Evolutionary conservation across 2,888 invertebrate genomes (phyloP).

Genomic region (Xestoiulus laeticollis): DNA sequence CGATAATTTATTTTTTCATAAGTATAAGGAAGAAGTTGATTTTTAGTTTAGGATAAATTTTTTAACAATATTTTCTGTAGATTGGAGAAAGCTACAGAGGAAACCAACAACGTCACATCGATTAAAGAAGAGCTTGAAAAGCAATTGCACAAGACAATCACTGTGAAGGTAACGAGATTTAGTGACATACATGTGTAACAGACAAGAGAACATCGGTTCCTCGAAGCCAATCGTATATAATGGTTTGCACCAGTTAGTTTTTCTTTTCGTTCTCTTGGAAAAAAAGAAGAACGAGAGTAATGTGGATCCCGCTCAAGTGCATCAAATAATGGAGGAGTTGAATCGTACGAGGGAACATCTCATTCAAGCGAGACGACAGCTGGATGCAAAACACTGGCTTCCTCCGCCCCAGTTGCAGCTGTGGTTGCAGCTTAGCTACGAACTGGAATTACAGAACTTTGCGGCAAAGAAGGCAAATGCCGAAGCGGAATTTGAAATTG

Average conservation of each 20-base stretch:
- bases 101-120: slow-evolving; percentile 74
- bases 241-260: neutral
- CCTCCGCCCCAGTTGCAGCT: slow-evolving; percentile 89
- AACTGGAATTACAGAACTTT: slow-evolving; percentile 90
- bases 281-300: slow-evolving; percentile 13
- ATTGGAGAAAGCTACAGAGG: slow-evolving; percentile 82
- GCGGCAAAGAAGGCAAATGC: slow-evolving; percentile 84
- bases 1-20: slow-evolving; percentile 51
- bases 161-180: neutral
- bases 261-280: neutral
- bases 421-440: slow-evolving; percentile 96
- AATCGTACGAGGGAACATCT: slow-evolving; percentile 64
- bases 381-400: slow-evolving; percentile 89
- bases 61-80: slow-evolving; percentile 57
- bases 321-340: slow-evolving; percentile 58
- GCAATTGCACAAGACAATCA: slow-evolving; percentile 69
- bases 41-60: slow-evolving; percentile 6
- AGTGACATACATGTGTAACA: no score
- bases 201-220: neutral
- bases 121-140: slow-evolving; percentile 76
- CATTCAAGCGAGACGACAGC: slow-evolving; percentile 86
- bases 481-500: slow-evolving; percentile 83
- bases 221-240: neutral
- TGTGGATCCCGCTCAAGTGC: slow-evolving; percentile 49
- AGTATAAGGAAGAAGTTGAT: no score